phyloP scores from a whole-genome alignment of 2,888 invertebrate species.

The Pseudoips prasinana region DNA sequence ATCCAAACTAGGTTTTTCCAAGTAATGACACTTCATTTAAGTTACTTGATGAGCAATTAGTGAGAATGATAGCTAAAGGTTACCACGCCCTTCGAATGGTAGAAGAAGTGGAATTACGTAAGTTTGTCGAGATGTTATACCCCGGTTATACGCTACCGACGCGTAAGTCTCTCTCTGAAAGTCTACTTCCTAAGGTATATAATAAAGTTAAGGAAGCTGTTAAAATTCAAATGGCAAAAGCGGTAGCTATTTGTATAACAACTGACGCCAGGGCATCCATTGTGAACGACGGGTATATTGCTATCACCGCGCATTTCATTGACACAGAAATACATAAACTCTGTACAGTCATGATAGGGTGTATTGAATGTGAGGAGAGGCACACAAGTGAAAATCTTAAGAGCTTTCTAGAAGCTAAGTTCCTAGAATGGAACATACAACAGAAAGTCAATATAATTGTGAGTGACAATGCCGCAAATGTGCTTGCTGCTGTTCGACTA shows the following conservation, averaged over 20 bases:
- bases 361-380: conserved; percentile 10
- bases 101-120: conserved; percentile 7
- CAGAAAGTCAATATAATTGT: conserved; percentile 1
- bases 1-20: too few relatives aligned
- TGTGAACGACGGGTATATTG: conserved; percentile 6
- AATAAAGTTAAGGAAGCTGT: conserved; percentile 1
- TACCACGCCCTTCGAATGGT: conserved; percentile 17
- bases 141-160: not conserved
- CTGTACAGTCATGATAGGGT: conserved; percentile 14
- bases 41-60: conserved; percentile 4
- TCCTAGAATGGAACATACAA: conserved; percentile 6
- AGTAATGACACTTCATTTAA: too few relatives aligned
- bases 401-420: conserved; percentile 3
- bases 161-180: not conserved
- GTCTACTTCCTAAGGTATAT: not conserved
- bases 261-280: conserved; percentile 10
- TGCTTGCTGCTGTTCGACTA: conserved; percentile 2
- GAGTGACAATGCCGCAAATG: conserved; percentile 6
- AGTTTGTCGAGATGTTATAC: not conserved
- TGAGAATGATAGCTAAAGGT: conserved; percentile 19
- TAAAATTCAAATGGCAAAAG: conserved; percentile 9
- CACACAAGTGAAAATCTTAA: conserved; percentile 7
- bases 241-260: conserved; percentile 10
- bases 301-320: conserved; percentile 9
- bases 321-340: not conserved